A percentile compares a stretch with the other conserved stretches of the same genome.
phyloP scores from a whole-genome alignment of 1,140 invertebrate species.

The Sipha flava region DNA sequence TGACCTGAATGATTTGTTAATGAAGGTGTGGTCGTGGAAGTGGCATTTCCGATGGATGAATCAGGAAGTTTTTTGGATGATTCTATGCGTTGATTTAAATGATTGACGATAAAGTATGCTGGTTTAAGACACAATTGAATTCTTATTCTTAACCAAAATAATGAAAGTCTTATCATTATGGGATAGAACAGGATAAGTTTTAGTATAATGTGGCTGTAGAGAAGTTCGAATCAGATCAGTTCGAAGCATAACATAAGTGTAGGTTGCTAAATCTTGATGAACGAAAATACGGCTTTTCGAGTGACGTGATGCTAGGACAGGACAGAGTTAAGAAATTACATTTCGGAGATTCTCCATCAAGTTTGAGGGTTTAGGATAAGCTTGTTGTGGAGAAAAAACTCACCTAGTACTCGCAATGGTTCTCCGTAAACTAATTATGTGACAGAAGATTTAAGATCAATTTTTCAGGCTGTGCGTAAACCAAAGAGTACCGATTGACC shows the following conservation, averaged over 20 bases:
- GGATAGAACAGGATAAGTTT: not conserved
- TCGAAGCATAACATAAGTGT: not conserved
- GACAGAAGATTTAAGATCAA: not conserved
- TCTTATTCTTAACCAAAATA: not conserved
- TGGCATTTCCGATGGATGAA: not conserved
- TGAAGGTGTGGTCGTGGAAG: not conserved
- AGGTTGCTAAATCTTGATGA: not conserved
- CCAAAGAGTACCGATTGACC: not conserved
- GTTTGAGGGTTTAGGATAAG: not conserved
- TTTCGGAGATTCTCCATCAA: too few relatives aligned
- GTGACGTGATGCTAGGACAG: too few relatives aligned
- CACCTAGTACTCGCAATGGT: not conserved
- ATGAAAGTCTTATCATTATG: not conserved
- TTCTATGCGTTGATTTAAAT: not conserved
- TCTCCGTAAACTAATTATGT: slow-evolving; percentile 25
- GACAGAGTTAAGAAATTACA: too few relatives aligned
- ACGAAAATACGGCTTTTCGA: not conserved
- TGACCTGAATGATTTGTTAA: too few relatives aligned
- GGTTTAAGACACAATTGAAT: not conserved
- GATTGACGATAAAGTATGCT: slow-evolving; percentile 3
- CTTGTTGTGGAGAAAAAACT: not conserved
- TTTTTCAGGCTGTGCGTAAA: not conserved
- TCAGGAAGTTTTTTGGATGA: not conserved
- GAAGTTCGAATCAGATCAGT: not conserved
- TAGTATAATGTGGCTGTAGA: not conserved